phyloP scores from a whole-genome alignment of 2,888 invertebrate species.

The Quadroppia sp. region DNA sequence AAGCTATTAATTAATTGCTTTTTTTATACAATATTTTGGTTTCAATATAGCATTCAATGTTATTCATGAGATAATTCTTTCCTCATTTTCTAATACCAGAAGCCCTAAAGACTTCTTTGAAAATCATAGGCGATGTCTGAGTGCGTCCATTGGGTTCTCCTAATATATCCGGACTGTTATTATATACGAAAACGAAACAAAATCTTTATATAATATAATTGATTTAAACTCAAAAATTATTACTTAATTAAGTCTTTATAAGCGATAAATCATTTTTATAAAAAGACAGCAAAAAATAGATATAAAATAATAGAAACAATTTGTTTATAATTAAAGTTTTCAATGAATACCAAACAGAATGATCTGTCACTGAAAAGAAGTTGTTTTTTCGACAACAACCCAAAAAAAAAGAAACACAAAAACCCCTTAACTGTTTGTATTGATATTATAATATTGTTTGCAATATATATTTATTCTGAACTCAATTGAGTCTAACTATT shows the following conservation, averaged over 20 bases:
- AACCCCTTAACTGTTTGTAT: not conserved
- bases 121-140: not conserved
- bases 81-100: not conserved
- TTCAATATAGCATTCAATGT: not conserved
- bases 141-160: not conserved
- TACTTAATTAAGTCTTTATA: not conserved
- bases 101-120: not conserved
- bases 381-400: no score
- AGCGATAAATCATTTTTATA: not conserved
- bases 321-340: no score
- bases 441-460: not conserved
- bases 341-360: not conserved
- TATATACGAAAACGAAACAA: not conserved
- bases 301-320: no score
- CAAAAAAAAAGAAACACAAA: no score
- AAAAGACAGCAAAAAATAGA: not conserved
- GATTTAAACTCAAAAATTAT: not conserved
- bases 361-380: not conserved
- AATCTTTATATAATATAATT: not conserved
- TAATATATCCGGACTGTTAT: not conserved
- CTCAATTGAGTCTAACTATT: not conserved
- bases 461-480: not conserved
- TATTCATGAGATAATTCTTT: not conserved
- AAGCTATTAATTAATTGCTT: not conserved
- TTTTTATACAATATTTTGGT: not conserved